These are phyloP conservation scores for Bradynema listronoti DNA, from an alignment of 1,140 invertebrate species.

Conservation along the genomic window DNA sequence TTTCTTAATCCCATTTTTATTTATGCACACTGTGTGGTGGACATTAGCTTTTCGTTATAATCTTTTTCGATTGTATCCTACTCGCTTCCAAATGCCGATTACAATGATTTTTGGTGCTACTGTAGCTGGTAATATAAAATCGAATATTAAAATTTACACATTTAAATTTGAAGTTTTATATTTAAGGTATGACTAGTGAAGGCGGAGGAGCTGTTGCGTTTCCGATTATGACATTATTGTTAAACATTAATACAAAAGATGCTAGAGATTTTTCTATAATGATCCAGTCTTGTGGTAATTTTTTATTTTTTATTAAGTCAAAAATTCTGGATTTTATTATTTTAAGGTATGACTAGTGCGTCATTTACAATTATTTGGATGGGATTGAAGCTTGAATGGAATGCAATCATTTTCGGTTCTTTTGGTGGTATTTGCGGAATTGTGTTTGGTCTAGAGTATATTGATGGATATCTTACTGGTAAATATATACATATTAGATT, in stretches of 20 bases:
- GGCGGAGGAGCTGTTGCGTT: constrained; percentile 52
- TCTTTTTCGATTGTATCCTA: constrained; percentile 37
- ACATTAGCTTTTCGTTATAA: constrained; percentile 42
- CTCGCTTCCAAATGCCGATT: constrained; percentile 38
- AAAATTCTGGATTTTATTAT: no score
- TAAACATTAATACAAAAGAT: constrained; percentile 31
- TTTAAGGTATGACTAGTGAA: constrained; percentile 45
- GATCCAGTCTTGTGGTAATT: constrained; percentile 39
- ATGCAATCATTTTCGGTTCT: no score
- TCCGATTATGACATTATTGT: constrained; percentile 50
- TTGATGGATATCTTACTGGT: no score
- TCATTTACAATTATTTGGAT: no score
- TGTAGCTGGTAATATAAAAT: constrained; percentile 13
- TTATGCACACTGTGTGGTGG: constrained; percentile 14
- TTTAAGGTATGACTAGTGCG: no score
- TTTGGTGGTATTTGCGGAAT: no score
- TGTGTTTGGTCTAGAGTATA: no score
- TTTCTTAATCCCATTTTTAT: constrained; percentile 1
- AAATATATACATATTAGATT: no score
- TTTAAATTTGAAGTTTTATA: not conserved
- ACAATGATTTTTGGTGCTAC: constrained; percentile 45
- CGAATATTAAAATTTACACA: not conserved
- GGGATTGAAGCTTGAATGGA: no score
- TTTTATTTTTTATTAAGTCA: no score
- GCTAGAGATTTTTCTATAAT: constrained; percentile 52